Conservation (phyloP, 2,797 vertebrate genomes). For the Chelidonichthys spinosus region DNA sequence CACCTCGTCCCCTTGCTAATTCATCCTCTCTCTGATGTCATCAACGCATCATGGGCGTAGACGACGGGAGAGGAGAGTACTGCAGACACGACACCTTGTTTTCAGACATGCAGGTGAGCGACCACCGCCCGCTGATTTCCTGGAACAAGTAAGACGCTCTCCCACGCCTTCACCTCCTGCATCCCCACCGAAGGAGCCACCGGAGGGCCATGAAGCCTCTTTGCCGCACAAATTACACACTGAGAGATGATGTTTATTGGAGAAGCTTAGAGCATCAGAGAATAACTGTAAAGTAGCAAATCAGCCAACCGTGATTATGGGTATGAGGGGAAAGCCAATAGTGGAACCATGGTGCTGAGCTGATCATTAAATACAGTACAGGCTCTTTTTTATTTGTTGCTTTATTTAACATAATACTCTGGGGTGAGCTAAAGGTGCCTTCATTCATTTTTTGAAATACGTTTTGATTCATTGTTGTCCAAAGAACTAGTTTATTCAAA, state of each 20-base stretch:
- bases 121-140: background rate
- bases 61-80: background rate
- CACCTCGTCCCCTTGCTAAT: background rate
- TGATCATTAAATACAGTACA: background rate
- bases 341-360: background rate
- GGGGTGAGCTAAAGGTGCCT: background rate
- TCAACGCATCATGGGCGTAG: background rate
- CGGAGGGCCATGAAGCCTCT: slow-evolving; percentile 15
- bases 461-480: background rate
- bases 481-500: background rate
- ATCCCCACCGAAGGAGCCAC: slow-evolving; percentile 15
- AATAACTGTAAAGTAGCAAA: background rate
- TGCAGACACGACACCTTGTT: background rate
- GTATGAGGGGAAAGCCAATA: background rate
- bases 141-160: slow-evolving; percentile 20
- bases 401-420: background rate
- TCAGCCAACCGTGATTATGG: background rate
- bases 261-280: slow-evolving; percentile 1
- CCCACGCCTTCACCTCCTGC: slow-evolving; percentile 14
- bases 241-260: slow-evolving; percentile 11
- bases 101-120: no score
- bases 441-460: no score
- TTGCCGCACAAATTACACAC: slow-evolving; percentile 22
- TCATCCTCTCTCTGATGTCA: background rate
- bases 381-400: background rate